Evolutionary conservation across 2,113 vertebrate species (phyloP).

Genomic region (Limnothrissa miodon): DNA sequence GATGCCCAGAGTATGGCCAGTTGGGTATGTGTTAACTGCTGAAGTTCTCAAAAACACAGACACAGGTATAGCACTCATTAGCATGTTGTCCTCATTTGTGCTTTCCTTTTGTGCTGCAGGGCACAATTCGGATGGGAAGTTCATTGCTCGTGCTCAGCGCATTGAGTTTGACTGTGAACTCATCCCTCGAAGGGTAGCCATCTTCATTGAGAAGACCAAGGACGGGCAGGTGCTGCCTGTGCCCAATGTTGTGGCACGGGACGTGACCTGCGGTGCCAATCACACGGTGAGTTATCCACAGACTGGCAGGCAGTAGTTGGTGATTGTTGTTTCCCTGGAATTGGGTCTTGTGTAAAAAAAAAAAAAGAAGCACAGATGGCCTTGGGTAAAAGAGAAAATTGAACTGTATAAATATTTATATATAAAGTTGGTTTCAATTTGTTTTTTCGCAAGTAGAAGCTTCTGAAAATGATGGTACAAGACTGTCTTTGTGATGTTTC

Average conservation of each 20-base stretch:
- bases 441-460: no score
- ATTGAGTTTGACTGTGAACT: slow-evolving; percentile 97
- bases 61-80: background rate
- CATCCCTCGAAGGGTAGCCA: slow-evolving; percentile 87
- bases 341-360: background rate
- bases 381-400: background rate
- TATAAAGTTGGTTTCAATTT: no score
- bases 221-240: slow-evolving; percentile 92
- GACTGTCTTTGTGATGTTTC: background rate
- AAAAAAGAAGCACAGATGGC: background rate
- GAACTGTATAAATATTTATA: no score
- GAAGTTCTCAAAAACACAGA: background rate
- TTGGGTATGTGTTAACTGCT: slow-evolving; percentile 74
- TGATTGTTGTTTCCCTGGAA: no score
- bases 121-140: slow-evolving; percentile 95
- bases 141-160: slow-evolving; percentile 91
- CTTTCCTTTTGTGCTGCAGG: slow-evolving; percentile 64
- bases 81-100: background rate
- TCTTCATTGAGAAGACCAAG: slow-evolving; percentile 97
- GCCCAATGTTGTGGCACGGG: slow-evolving; percentile 91
- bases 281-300: slow-evolving; percentile 78
- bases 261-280: slow-evolving; percentile 87
- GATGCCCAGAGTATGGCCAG: slow-evolving; percentile 94
- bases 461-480: background rate
- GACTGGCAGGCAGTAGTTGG: no score